Evolutionary conservation across 2,797 vertebrate genomes (phyloP).

Genomic region (Mus spretus): DNA sequence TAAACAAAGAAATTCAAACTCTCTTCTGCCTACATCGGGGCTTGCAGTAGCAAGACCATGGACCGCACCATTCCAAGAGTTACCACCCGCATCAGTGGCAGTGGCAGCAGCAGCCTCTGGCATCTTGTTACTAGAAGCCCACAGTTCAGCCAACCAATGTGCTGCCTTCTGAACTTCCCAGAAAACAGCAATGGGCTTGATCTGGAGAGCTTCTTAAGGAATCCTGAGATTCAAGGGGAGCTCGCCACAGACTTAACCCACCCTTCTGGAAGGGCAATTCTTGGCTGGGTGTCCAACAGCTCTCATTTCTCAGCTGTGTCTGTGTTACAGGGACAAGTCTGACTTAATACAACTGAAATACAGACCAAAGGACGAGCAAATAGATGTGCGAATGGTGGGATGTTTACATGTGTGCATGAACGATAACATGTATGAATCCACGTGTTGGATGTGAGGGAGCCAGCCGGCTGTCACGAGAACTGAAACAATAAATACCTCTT

Average conservation of each 20-base stretch:
- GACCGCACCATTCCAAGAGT: neutral
- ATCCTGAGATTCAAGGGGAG: neutral
- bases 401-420: neutral
- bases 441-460: neutral
- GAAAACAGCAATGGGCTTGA: neutral
- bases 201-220: neutral
- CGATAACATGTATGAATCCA: too few species aligned
- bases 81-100: fast-evolving
- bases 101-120: fast-evolving
- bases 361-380: neutral
- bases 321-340: neutral
- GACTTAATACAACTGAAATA: neutral
- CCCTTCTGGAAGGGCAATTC: neutral
- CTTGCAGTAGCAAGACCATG: neutral
- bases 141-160: neutral
- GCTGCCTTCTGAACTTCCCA: neutral
- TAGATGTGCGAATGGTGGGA: too few species aligned
- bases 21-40: neutral
- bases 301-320: neutral
- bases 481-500: neutral
- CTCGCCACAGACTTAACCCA: neutral
- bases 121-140: neutral
- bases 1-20: neutral
- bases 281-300: neutral
- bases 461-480: neutral